Percentiles rank a stretch among this genome's conserved stretches.
phyloP scores from a whole-genome alignment of 1,140 invertebrate species.

The Brachionus sp. region DNA sequence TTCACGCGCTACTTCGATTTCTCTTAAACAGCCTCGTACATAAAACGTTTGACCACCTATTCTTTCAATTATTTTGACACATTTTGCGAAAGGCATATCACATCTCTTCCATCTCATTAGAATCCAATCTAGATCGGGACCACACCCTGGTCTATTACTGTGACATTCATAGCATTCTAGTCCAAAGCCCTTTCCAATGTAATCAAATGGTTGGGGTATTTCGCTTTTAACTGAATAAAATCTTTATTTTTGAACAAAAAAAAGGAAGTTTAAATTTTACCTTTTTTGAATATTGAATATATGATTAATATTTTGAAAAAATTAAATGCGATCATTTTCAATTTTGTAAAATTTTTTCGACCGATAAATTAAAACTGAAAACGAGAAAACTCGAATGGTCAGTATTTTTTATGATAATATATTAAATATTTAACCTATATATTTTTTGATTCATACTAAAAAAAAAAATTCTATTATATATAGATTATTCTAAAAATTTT shows the following conservation, averaged over 20 bases:
- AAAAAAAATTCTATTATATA: neutral
- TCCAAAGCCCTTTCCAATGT: slow-evolving; percentile 20
- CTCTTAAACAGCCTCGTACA: slow-evolving; percentile 44
- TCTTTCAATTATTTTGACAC: slow-evolving; percentile 45
- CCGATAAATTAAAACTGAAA: neutral
- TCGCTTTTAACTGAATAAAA: slow-evolving; percentile 1
- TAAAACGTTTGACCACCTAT: slow-evolving; percentile 32
- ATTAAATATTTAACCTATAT: neutral
- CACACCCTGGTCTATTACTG: slow-evolving; percentile 44
- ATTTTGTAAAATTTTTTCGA: neutral
- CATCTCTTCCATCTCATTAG: slow-evolving; percentile 41
- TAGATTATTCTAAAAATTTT: neutral
- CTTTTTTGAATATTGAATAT: neutral
- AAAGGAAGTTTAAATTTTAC: neutral
- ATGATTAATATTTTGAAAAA: neutral
- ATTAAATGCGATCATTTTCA: neutral
- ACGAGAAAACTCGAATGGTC: neutral
- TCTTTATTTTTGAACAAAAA: neutral
- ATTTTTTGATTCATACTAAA: neutral
- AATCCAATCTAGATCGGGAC: slow-evolving; percentile 32
- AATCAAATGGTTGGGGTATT: slow-evolving; percentile 45
- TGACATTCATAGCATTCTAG: slow-evolving; percentile 45
- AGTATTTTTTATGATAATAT: slow-evolving; percentile 23
- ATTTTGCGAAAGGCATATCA: slow-evolving; percentile 43
- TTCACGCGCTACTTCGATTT: slow-evolving; percentile 24